These are phyloP conservation scores for Fratercula arctica DNA, from an alignment of 2,797 vertebrate genomes.

Conservation along the genomic window DNA sequence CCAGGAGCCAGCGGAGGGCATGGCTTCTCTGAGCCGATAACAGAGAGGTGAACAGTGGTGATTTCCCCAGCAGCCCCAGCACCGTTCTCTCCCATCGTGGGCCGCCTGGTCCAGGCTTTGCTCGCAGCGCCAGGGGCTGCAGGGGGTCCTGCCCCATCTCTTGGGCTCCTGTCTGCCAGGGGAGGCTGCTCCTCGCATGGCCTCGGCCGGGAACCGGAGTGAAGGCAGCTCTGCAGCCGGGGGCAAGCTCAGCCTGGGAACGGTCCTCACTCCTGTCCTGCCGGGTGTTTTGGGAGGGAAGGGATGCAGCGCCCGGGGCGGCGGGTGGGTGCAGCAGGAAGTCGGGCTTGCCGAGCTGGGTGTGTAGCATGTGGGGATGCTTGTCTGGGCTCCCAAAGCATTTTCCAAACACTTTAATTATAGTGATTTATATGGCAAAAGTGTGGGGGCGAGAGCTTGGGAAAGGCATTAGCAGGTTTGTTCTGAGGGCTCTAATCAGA, in stretches of 20 bases:
- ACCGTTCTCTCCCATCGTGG: accelerated
- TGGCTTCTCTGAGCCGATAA: background rate
- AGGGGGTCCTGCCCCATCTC: accelerated
- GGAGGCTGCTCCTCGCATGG: background rate
- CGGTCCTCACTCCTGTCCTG: background rate
- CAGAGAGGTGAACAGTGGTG: accelerated
- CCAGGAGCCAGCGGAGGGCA: background rate
- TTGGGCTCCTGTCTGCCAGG: background rate
- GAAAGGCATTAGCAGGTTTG: conserved; percentile 55
- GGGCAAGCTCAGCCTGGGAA: conserved; percentile 25
- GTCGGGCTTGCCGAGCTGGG: conserved; percentile 45
- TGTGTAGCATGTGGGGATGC: conserved; percentile 62
- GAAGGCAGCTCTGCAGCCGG: background rate
- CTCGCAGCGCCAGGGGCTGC: accelerated
- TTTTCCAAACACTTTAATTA: conserved; percentile 69
- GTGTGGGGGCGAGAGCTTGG: conserved; percentile 65
- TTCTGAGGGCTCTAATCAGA: conserved; percentile 59
- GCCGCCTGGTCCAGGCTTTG: background rate
- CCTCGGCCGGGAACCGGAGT: accelerated
- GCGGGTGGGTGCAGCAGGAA: conserved; percentile 52
- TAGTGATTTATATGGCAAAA: conserved; percentile 66
- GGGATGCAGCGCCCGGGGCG: conserved; percentile 32
- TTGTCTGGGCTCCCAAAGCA: conserved; percentile 59
- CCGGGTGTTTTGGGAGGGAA: background rate
- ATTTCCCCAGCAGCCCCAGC: background rate